Conservation (phyloP, 2,113 vertebrate genomes). For the Pteruthius melanotis region DNA sequence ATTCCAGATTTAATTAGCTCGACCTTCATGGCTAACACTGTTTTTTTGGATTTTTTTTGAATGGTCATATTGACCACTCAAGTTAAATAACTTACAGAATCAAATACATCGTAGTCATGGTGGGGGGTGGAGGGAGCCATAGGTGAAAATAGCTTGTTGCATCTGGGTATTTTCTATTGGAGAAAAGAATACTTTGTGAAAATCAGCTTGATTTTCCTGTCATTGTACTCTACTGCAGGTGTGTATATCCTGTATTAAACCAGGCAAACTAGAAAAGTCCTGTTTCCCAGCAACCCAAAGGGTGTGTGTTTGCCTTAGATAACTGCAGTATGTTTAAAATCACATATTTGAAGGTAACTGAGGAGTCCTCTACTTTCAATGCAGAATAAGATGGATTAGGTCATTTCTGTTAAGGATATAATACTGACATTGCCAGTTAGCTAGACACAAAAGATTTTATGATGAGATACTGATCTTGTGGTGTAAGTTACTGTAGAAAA, state of each 20-base stretch:
- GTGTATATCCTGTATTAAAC: constrained; percentile 33
- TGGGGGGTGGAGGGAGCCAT: rapidly evolving
- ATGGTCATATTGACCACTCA: neutral
- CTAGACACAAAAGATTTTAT: neutral
- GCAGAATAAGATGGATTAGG: neutral
- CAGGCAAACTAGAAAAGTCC: neutral
- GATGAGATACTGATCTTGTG: neutral
- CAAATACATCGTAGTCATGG: neutral
- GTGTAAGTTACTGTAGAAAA: neutral
- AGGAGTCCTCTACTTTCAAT: neutral
- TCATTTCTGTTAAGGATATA: neutral
- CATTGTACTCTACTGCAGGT: constrained; percentile 13
- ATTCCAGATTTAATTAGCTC: neutral
- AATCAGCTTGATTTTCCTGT: constrained; percentile 27
- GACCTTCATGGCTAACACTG: neutral
- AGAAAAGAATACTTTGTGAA: neutral
- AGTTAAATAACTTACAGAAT: neutral
- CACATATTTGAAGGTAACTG: neutral
- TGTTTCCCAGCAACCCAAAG: neutral
- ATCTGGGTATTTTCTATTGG: neutral
- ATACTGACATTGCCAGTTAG: neutral
- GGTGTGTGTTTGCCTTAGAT: neutral
- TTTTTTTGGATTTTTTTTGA: neutral
- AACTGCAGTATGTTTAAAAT: neutral
- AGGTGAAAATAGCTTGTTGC: neutral